Percentiles rank a stretch among this genome's conserved stretches.
These are phyloP conservation scores for Sphaerodactylus townsendi DNA, from an alignment of 2,113 vertebrate genomes.

Conservation along the genomic window DNA sequence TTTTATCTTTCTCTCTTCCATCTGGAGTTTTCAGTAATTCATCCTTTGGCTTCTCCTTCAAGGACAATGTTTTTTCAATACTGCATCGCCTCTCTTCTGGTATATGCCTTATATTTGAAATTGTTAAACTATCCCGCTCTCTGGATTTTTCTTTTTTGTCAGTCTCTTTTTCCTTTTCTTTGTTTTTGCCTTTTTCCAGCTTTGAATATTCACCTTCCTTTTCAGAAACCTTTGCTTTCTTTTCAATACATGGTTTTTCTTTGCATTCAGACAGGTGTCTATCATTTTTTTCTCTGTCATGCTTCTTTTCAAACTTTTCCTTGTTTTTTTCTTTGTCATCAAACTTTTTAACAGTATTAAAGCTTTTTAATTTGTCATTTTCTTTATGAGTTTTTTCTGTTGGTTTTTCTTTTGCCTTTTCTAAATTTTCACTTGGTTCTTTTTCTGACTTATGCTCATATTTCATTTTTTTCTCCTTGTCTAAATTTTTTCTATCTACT, in stretches of 20 bases:
- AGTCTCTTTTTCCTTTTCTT: conserved; percentile 86
- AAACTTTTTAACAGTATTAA: conserved; percentile 77
- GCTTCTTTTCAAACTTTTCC: conserved; percentile 88
- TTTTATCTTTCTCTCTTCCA: conserved; percentile 88
- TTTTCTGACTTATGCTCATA: conserved; percentile 81
- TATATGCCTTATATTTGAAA: conserved; percentile 76
- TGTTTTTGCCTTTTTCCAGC: conserved; percentile 83
- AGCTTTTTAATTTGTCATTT: conserved; percentile 85
- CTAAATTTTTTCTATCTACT: conserved; percentile 84
- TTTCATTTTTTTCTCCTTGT: conserved; percentile 92
- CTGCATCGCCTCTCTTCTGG: conserved; percentile 87
- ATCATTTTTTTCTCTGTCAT: conserved; percentile 88
- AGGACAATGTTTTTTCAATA: conserved; percentile 77
- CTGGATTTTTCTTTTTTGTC: conserved; percentile 86
- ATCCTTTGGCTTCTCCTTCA: conserved; percentile 89
- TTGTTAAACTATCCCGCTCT: conserved; percentile 72
- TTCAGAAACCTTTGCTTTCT: conserved; percentile 85
- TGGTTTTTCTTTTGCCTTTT: conserved; percentile 83
- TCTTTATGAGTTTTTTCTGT: conserved; percentile 89
- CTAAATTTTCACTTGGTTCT: conserved; percentile 81
- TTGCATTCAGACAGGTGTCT: conserved; percentile 80
- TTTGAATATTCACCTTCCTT: conserved; percentile 83
- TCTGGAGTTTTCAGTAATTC: conserved; percentile 85
- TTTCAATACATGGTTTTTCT: conserved; percentile 84
- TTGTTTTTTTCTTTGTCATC: conserved; percentile 91